Percentiles rank a stretch among this genome's conserved stretches.
phyloP scores from a whole-genome alignment of 2,797 vertebrate species.

The Setipinna tenuifilis region DNA sequence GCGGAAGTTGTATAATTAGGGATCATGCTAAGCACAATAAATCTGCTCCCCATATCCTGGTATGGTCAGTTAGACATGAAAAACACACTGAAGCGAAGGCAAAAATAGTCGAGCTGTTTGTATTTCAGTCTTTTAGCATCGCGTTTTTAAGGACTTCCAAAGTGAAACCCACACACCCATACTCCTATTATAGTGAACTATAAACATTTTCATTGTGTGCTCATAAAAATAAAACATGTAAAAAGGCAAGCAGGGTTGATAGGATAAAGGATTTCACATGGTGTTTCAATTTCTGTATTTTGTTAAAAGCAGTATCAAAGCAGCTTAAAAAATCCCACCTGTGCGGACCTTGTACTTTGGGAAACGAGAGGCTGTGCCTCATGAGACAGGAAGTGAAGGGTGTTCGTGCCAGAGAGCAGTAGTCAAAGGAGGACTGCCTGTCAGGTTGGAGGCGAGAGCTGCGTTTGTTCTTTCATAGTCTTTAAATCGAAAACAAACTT shows the following conservation, averaged over 20 bases:
- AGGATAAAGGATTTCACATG: neutral
- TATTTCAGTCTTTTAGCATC: neutral
- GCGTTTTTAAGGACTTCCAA: neutral
- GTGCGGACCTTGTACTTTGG: neutral
- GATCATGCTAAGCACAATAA: conserved; percentile 20
- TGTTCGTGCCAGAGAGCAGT: conserved; percentile 22
- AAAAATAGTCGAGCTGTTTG: neutral
- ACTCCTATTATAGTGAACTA: neutral
- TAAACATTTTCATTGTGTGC: neutral
- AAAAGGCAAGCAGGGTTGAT: neutral
- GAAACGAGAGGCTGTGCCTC: neutral
- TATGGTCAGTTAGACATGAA: conserved; percentile 32
- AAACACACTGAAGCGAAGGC: neutral
- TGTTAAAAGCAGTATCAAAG: too few relatives aligned
- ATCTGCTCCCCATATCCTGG: conserved; percentile 30
- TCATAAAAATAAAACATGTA: neutral
- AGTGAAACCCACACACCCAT: neutral
- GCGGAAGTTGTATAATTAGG: conserved; percentile 18
- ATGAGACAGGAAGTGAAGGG: conserved; percentile 20
- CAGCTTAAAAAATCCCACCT: too few relatives aligned
- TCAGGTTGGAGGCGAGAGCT: conserved; percentile 29
- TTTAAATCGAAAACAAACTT: conserved; percentile 45
- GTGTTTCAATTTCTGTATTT: conserved; percentile 3
- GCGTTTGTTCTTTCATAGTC: conserved; percentile 43
- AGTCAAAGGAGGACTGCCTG: conserved; percentile 30